phyloP scores from a whole-genome alignment of 35 echinoderm and acorn worm genomes.

The Acanthaster planci region DNA sequence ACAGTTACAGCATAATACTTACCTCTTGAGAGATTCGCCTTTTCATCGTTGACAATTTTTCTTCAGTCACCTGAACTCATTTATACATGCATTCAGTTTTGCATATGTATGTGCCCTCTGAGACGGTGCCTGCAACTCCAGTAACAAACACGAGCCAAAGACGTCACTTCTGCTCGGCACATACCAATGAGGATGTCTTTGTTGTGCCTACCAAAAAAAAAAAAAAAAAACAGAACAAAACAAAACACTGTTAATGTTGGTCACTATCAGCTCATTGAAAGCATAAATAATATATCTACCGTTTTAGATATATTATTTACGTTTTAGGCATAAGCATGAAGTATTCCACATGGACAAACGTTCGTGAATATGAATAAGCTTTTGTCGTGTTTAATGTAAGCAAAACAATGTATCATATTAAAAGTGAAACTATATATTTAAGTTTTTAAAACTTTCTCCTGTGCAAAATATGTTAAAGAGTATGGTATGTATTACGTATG shows the following conservation, averaged over 20 bases:
- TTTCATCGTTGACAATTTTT: neutral
- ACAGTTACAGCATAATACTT: constrained; percentile 3
- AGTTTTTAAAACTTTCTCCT: neutral
- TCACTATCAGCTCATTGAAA: neutral
- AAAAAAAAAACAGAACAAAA: no score
- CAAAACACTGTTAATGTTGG: neutral
- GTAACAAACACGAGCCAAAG: neutral
- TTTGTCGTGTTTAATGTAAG: neutral
- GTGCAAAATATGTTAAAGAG: constrained; percentile 15
- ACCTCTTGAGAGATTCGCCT: neutral
- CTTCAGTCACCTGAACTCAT: neutral
- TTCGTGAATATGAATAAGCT: neutral
- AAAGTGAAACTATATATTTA: neutral
- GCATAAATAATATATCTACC: no score
- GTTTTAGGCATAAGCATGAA: neutral
- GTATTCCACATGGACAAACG: constrained; percentile 18
- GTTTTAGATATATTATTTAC: no score
- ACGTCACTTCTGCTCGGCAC: neutral
- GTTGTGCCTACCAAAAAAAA: constrained; percentile 12
- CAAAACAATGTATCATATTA: neutral
- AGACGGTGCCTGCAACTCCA: neutral
- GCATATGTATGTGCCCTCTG: no score
- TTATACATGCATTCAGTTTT: neutral
- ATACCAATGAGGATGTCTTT: no score
- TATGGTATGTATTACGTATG: neutral